Evolutionary conservation across 2,797 vertebrate species (phyloP).

Genomic region (Somateria mollissima): DNA sequence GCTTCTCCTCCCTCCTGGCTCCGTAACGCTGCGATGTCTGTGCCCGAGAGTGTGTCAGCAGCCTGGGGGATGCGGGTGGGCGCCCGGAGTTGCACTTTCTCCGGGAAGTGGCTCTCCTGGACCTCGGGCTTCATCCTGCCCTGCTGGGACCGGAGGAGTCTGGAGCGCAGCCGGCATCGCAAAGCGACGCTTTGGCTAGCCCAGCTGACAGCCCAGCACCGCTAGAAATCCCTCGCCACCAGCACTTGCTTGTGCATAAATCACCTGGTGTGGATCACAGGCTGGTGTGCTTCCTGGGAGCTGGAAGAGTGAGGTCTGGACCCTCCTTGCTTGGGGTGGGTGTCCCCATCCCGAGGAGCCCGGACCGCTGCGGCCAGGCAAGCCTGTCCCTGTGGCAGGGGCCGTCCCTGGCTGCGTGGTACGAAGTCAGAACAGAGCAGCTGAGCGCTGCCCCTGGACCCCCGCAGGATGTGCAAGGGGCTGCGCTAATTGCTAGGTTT

Average conservation of each 20-base stretch:
- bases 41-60: neutral
- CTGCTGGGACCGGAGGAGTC: neutral
- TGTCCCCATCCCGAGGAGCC: neutral
- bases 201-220: neutral
- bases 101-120: neutral
- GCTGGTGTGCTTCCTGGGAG: neutral
- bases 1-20: neutral
- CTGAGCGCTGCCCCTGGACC: neutral
- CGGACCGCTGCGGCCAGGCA: rapidly evolving
- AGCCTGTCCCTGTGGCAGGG: neutral
- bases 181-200: neutral
- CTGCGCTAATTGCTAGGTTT: rapidly evolving
- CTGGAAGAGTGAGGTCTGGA: neutral
- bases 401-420: rapidly evolving
- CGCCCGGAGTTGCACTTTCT: neutral
- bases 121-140: neutral
- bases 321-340: neutral
- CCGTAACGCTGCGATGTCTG: neutral
- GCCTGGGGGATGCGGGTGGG: neutral
- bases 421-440: neutral
- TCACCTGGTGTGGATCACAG: slow-evolving; percentile 9
- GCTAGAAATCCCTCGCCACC: neutral
- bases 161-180: neutral
- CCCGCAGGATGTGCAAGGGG: neutral
- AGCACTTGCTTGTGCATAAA: slow-evolving; percentile 24